Percentiles rank a stretch among this genome's conserved stretches.
Conservation (phyloP, 1,140 invertebrate genomes). For the Drosophila fuyamai region DNA sequence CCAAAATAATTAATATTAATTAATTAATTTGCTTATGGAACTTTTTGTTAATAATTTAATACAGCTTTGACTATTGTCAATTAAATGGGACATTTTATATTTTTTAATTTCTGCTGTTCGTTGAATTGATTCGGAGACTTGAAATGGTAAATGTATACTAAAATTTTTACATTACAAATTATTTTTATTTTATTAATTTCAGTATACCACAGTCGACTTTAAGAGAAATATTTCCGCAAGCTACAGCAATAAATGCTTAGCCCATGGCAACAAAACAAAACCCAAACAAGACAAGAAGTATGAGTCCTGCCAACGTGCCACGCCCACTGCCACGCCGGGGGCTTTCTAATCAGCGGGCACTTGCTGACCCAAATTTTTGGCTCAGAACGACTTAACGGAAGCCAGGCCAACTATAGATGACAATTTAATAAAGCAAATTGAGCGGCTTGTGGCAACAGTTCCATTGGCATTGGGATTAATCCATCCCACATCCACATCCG, state of each 20-base stretch:
- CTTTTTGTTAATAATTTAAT: too few species aligned
- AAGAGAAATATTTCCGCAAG: background rate
- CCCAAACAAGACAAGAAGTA: background rate
- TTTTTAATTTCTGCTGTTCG: too few species aligned
- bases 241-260: conserved; percentile 31
- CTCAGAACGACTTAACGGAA: conserved; percentile 14
- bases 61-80: too few species aligned
- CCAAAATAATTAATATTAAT: too few species aligned
- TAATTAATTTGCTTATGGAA: too few species aligned
- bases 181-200: background rate
- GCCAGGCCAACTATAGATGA: conserved; percentile 37
- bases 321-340: conserved; percentile 8
- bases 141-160: too few species aligned
- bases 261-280: conserved; percentile 13
- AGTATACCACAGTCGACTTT: conserved; percentile 17
- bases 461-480: conserved; percentile 37
- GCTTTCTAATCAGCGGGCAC: conserved; percentile 63
- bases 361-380: conserved; percentile 52
- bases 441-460: conserved; percentile 53
- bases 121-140: too few species aligned
- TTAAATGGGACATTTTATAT: too few species aligned
- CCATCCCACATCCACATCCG: conserved; percentile 12
- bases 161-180: too few species aligned
- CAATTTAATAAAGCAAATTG: conserved; percentile 80
- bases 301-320: background rate